Evolutionary conservation across 64 coral and sea anemone species (phyloP), one percentile per base, ranked within the genome.

Genomic region (Pachyseris speciosa): DNA sequence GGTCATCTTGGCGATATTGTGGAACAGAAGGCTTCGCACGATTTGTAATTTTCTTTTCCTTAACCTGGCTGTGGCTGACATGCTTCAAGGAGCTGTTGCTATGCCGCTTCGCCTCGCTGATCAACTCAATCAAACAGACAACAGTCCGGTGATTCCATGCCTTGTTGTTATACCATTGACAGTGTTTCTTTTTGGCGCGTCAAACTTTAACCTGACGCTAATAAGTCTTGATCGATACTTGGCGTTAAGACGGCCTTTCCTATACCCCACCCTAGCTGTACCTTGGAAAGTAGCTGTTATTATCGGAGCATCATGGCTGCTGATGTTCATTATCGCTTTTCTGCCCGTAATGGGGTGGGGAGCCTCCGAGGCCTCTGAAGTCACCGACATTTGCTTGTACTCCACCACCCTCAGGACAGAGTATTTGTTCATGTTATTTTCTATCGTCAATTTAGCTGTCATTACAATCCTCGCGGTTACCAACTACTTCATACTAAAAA

Each of bases 181-280:
- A 27, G 84, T 97, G n/a, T 90, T 96, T 69, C 89, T 97, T 53
- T 97, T 88, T 63, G 89, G 95, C 37, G 91, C 95, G 22, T 93
- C 91, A 24, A 97, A 97, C 32, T 73, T 97, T 6, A 97, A 97
- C 16, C 24, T 97, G 47, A 90, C 95, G 22, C 42, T 97, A 5
- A 97, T 97, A 76, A 97, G 95, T 40, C 36, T 93, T 22, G 95
- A 97, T 79, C 86, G 95, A 11, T 97, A 94, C 43, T 49, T 97
- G 9, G 95, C 95, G 13, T 75, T 97, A 0, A 74, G 88, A 28
- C 75, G 78, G 64, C 92, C 95, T 4, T 92, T 97, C 28, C 19
- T 83, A 7, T 97, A 97, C 26, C 84, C 90, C 49, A 73, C 29
- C 41, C 49, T 97, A 10, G 86, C 68, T 37, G 93, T 81, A 3